Base-by-base conservation (phyloP, 2,888 invertebrate genomes). In the Lochmaea capreae region DNA sequence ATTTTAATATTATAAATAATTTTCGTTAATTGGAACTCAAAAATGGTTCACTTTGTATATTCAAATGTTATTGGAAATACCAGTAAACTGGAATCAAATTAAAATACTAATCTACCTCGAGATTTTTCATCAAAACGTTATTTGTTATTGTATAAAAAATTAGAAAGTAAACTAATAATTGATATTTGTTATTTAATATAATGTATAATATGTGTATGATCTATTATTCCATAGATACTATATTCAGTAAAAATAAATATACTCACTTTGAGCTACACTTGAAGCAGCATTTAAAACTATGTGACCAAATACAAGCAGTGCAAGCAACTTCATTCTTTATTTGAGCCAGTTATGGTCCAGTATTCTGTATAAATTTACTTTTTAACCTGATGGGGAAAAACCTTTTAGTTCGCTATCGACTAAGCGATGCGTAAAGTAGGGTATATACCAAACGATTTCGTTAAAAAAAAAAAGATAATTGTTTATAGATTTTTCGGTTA, bases 341-440 rank as follows among this genome's bases (percentile, higher is more conserved):
- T 16, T 10, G 16, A 54, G 16, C 18, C 16, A 5, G 18, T 54
- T 18, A 54, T 54, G 16, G 18, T 18, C 54, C 54, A 54, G 18
- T 54, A 18, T 52, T 54, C 16, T 10, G 10, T 54, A 16, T 54
- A 54, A 18, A 16, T 16, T 11, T 3, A 54, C 54, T 54, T 10
- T 54, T 8, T 10, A 54, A 54, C 16, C 11, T 18, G 54, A 18
- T 54, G 54, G 54, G 54, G 54, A 54, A 54, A 18, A 18, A 54
- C 54, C 54, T 52, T n/a, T n/a, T 52, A n/a, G 52, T 16, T n/a
- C 52, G n/a, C n/a, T 52, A 16, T 54, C 54, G 54, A 18, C 18
- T 16, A 54, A 54, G 54, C 54, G 16, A 18, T 18, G 54, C 16
- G 10, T 54, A 16, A 54, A 54, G 16, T 54, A 54, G 54, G 54